Evolutionary conservation across 2,797 vertebrate genomes (phyloP).

Genomic region (Gymnodraco acuticeps): DNA sequence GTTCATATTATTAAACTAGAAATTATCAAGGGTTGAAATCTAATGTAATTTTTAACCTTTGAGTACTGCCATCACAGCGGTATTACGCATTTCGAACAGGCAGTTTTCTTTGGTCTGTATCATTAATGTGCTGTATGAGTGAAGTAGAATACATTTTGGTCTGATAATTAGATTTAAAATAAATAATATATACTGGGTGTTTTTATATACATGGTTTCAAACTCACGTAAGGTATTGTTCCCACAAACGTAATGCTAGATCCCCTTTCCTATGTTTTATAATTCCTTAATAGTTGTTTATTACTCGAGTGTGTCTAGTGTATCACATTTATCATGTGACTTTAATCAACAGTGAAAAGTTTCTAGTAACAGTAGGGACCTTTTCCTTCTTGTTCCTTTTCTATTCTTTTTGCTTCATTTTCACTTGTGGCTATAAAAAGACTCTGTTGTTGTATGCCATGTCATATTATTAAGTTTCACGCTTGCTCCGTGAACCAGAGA

Average conservation of each 20-base stretch:
- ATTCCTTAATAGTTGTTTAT: slow-evolving; percentile 38
- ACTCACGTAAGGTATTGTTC: slow-evolving; percentile 21
- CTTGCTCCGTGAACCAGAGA: slow-evolving; percentile 68
- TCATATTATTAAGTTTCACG: slow-evolving; percentile 72
- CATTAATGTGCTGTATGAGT: not conserved
- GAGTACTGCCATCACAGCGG: slow-evolving; percentile 16
- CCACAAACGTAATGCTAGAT: slow-evolving; percentile 48
- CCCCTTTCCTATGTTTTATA: slow-evolving; percentile 15
- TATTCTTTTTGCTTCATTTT: slow-evolving; percentile 48
- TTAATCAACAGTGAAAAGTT: slow-evolving; percentile 34
- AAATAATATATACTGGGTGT: not conserved
- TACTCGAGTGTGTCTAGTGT: not conserved
- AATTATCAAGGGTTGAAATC: slow-evolving; percentile 36
- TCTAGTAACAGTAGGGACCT: slow-evolving; percentile 8
- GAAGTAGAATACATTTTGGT: not conserved
- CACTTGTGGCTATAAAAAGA: slow-evolving; percentile 67
- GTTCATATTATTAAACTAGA: slow-evolving; percentile 65
- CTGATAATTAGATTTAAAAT: not conserved
- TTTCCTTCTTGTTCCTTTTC: slow-evolving; percentile 28
- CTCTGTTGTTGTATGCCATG: slow-evolving; percentile 68
- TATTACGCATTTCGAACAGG: not conserved
- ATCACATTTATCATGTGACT: slow-evolving; percentile 39
- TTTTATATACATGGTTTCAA: slow-evolving; percentile 34
- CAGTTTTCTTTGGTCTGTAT: not conserved
- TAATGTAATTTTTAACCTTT: slow-evolving; percentile 62